Evolutionary conservation across 2,113 vertebrate genomes (phyloP).

Genomic region (Cettia cetti): DNA sequence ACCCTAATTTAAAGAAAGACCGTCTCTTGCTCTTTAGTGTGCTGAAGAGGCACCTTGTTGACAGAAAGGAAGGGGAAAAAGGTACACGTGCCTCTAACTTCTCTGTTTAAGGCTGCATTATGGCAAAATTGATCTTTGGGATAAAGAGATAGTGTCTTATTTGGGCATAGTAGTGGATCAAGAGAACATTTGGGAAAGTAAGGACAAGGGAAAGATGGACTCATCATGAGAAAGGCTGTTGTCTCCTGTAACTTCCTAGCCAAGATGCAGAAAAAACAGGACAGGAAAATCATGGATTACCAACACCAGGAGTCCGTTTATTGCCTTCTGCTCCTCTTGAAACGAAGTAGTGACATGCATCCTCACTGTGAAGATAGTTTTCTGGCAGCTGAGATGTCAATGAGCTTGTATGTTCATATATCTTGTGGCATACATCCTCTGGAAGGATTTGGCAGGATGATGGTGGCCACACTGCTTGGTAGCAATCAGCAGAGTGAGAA

Average conservation of each 20-base stretch:
- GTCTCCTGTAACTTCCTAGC: not conserved
- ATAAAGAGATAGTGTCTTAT: not conserved
- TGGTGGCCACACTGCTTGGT: not conserved
- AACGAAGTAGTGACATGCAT: rapidly evolving
- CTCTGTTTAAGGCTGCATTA: not conserved
- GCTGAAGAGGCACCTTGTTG: not conserved
- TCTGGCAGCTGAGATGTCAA: not conserved
- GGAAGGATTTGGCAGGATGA: not conserved
- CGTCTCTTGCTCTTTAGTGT: not conserved
- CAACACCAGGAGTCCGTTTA: not conserved
- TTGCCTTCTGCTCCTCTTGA: not conserved
- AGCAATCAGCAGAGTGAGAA: not conserved
- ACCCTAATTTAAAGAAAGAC: not conserved
- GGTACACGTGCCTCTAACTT: not conserved
- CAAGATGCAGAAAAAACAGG: not conserved
- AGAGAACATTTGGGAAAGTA: not conserved
- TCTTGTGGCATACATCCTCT: not conserved
- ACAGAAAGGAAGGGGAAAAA: not conserved
- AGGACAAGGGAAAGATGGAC: not conserved
- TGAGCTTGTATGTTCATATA: not conserved
- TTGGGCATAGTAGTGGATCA: not conserved
- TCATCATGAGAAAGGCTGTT: not conserved
- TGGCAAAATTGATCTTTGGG: not conserved
- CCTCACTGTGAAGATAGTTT: not conserved
- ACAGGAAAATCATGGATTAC: not conserved